Percentiles rank a stretch among this genome's conserved stretches.
phyloP scores from a whole-genome alignment of 2,888 invertebrate genomes.

The Mythimna vitellina region DNA sequence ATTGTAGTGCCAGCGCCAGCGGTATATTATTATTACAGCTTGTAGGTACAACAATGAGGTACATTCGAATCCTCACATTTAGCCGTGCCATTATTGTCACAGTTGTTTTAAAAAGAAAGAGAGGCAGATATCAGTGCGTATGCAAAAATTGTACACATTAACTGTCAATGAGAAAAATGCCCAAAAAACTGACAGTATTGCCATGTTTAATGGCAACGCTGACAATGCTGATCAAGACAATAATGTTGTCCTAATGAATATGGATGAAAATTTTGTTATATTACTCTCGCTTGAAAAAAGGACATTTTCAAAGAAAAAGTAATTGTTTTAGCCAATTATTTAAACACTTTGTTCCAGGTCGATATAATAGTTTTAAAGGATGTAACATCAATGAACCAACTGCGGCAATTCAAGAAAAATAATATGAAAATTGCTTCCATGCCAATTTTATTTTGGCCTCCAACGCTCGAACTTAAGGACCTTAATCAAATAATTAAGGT shows the following conservation, averaged over 20 bases:
- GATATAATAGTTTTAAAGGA: conserved; percentile 73
- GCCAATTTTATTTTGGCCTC: conserved; percentile 68
- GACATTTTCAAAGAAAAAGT: neutral
- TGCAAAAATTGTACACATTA: too few species aligned
- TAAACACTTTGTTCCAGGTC: conserved; percentile 58
- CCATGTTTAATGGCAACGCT: neutral
- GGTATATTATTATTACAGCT: neutral
- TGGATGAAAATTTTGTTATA: too few species aligned
- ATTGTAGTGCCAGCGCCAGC: neutral
- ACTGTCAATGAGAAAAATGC: too few species aligned
- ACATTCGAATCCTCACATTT: too few species aligned
- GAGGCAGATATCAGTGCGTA: too few species aligned
- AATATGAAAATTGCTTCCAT: conserved; percentile 63
- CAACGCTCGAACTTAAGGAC: conserved; percentile 64
- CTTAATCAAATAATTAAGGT: conserved; percentile 72
- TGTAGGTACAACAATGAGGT: too few species aligned
- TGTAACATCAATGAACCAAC: conserved; percentile 57
- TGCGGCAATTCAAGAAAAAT: conserved; percentile 63
- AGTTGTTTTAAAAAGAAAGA: too few species aligned
- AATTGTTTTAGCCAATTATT: conserved; percentile 23
- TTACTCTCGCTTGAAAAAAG: neutral
- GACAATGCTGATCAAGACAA: neutral
- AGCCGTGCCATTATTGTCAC: too few species aligned
- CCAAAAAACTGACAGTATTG: too few species aligned
- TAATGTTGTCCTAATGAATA: neutral